Base-by-base conservation (phyloP, 2,797 vertebrate species). In the Tiaroga cobitis region DNA sequence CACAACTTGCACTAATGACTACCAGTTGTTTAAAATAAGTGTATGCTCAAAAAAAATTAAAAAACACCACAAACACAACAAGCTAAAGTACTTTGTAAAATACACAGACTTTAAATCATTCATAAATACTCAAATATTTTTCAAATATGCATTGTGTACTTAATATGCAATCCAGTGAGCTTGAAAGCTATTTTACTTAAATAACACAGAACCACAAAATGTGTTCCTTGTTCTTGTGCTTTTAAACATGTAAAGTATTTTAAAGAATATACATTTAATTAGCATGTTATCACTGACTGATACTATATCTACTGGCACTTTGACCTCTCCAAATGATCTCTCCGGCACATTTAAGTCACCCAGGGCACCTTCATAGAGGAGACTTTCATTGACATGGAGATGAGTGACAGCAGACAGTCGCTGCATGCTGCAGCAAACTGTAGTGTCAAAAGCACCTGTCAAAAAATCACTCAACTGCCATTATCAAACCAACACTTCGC, bases 371-470 rank as follows among this genome's bases (percentile, higher is more conserved):
- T 67, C 69, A 65, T n/a, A 63, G 26, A 54, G 43, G 43, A 51
- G 61, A 34, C 43, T 24, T 13, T 73, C 24, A 15, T 8, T 61
- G 76, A 72, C 69, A 89, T 91, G 84, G 87, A 84, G 88, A 92
- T 86, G 83, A 93, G 91, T 94, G 95, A 95, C 93, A 93, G 92
- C 81, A 92, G 92, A 94, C 93, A 92, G 93, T 95, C 92, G 90
- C 93, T 91, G 85, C 90, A 56, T 90, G 89, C 90, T 87, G 92
- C 80, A 91, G 90, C 91, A 81, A 90, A 89, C 91, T 90, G 91
- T 90, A 74, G 91, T 92, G 93, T 95, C 94, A 93, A 81, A 80
- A 85, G 68, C 93, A 95, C 93, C 93, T 95, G 95, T 93, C 95
- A 95, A 93, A 92, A 77, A 93, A 93, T 95, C 95, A 94, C 91